A percentile compares a stretch with the other conserved stretches of the same genome.
These are phyloP conservation scores for Luffia ferchaultella DNA, from an alignment of 2,888 invertebrate genomes.

Conservation along the genomic window DNA sequence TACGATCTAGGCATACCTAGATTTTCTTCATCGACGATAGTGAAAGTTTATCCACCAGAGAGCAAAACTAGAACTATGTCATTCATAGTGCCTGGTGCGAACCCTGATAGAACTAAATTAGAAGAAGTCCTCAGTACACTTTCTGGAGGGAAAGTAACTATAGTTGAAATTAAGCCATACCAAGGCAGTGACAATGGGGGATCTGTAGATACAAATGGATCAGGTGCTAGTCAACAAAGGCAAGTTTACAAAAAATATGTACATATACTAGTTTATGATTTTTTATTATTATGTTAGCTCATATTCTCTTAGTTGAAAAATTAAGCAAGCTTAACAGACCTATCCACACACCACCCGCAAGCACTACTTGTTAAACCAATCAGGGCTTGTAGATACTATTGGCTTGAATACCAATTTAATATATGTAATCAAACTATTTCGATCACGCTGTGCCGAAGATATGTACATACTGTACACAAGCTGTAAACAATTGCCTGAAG, in stretches of 20 bases:
- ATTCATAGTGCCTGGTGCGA: slow-evolving; percentile 82
- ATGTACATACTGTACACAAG: too few relatives aligned
- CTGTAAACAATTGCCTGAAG: too few relatives aligned
- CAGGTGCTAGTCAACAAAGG: slow-evolving; percentile 67
- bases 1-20: slow-evolving; percentile 88
- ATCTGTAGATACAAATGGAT: slow-evolving; percentile 57
- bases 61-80: slow-evolving; percentile 78
- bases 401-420: too few relatives aligned
- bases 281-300: background rate
- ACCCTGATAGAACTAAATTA: slow-evolving; percentile 76
- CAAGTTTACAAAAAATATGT: slow-evolving; percentile 24
- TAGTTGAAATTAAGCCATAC: slow-evolving; percentile 78
- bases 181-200: slow-evolving; percentile 62
- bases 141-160: slow-evolving; percentile 81
- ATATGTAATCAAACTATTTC: too few relatives aligned
- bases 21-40: slow-evolving; percentile 73
- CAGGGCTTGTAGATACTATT: too few relatives aligned
- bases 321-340: too few relatives aligned
- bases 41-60: slow-evolving; percentile 82
- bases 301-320: background rate
- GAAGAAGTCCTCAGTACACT: slow-evolving; percentile 79
- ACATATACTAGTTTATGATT: background rate
- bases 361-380: too few relatives aligned
- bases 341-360: too few relatives aligned
- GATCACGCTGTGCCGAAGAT: too few relatives aligned